These are phyloP conservation scores for Martes martes DNA, from an alignment of 2,113 vertebrate genomes.

Conservation along the genomic window DNA sequence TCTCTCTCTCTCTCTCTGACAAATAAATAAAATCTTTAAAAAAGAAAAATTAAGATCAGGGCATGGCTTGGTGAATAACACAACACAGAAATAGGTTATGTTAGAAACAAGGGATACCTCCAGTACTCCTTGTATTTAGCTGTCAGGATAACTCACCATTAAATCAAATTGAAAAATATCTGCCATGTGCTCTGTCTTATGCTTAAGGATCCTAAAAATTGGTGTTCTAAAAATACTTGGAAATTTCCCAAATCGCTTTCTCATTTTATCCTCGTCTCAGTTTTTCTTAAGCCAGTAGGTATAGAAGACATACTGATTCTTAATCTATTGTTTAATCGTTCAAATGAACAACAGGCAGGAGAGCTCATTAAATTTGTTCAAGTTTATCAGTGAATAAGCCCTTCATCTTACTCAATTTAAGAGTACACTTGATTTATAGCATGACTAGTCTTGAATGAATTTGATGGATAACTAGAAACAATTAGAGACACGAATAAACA, in stretches of 20 bases:
- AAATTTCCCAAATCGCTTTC: background rate
- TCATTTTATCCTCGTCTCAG: background rate
- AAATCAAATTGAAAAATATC: background rate
- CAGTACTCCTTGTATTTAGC: background rate
- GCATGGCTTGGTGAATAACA: background rate
- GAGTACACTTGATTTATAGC: constrained; percentile 31
- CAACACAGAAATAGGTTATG: background rate
- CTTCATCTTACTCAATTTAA: constrained; percentile 12
- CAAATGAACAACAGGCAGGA: background rate
- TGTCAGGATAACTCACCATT: background rate
- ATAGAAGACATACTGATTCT: constrained; percentile 11
- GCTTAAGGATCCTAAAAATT: background rate
- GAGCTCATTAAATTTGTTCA: constrained; percentile 36
- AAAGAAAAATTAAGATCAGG: background rate
- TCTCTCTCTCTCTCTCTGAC: background rate
- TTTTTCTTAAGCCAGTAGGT: background rate
- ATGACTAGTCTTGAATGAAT: constrained; percentile 22
- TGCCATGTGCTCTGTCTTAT: background rate
- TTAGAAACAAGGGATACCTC: background rate
- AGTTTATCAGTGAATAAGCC: background rate
- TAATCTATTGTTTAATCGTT: background rate
- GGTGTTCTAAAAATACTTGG: background rate
- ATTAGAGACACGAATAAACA: constrained; percentile 45
- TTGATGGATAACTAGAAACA: constrained; percentile 41
- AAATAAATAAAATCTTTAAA: background rate